Percentiles rank a stretch among this genome's conserved stretches.
phyloP scores from a whole-genome alignment of 2,113 vertebrate genomes.

The Phocoena sinus region DNA sequence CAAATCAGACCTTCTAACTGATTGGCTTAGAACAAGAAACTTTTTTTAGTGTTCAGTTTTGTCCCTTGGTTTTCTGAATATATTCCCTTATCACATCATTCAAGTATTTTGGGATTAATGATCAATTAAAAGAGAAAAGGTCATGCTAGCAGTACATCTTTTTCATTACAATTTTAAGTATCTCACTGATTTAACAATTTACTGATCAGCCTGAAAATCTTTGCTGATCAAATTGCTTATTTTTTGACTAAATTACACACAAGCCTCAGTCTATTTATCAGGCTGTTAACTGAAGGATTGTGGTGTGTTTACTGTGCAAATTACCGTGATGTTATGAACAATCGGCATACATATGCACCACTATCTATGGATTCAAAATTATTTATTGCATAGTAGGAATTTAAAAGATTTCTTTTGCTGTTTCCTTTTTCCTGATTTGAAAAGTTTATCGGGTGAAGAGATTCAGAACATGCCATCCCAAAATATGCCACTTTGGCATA shows the following conservation, averaged over 20 bases:
- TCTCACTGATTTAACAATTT: not conserved
- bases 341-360: not conserved
- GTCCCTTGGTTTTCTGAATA: not conserved
- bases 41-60: not conserved
- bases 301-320: not conserved
- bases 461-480: not conserved
- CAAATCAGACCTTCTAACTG: not conserved
- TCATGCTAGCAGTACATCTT: not conserved
- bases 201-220: slow-evolving; percentile 7
- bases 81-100: not conserved
- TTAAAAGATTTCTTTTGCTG: not conserved
- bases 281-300: not conserved
- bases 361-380: not conserved
- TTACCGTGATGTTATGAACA: not conserved
- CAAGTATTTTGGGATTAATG: not conserved
- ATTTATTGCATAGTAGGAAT: not conserved
- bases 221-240: not conserved
- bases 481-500: not conserved
- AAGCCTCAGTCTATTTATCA: not conserved
- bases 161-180: not conserved
- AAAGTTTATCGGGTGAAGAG: not conserved
- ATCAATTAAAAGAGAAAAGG: not conserved
- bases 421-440: not conserved
- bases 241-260: not conserved
- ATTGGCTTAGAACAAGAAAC: not conserved